These are phyloP conservation scores for Phenganax stokvisi DNA, from an alignment of 92 coral and sea anemone species.

Conservation along the genomic window DNA sequence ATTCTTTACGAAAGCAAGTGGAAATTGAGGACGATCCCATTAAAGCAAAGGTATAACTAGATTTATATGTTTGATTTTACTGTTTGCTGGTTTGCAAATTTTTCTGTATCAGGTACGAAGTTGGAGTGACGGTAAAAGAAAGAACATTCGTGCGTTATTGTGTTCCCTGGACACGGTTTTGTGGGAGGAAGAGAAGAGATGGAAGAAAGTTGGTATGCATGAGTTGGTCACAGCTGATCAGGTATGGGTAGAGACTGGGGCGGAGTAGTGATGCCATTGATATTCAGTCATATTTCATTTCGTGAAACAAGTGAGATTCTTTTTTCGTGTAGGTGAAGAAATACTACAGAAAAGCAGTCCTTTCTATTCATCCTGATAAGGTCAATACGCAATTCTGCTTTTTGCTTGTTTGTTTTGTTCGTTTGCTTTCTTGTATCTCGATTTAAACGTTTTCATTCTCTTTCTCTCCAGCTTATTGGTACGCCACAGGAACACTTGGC, in stretches of 20 bases:
- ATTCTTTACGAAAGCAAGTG: conserved; percentile 59
- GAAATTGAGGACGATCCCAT: conserved; percentile 74
- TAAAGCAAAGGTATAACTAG: conserved; percentile 65
- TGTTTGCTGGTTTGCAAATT: not conserved
- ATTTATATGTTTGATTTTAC: too few relatives aligned
- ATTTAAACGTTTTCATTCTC: not conserved
- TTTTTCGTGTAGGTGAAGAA: conserved; percentile 65
- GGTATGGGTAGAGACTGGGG: conserved; percentile 30
- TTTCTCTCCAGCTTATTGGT: conserved; percentile 61
- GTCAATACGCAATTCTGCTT: conserved; percentile 35
- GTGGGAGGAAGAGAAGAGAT: conserved; percentile 85
- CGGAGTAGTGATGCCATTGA: not conserved
- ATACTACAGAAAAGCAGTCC: conserved; percentile 74
- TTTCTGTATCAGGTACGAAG: conserved; percentile 58
- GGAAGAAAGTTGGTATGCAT: conserved; percentile 92
- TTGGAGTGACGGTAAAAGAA: conserved; percentile 87
- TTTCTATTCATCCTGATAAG: conserved; percentile 95
- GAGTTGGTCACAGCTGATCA: conserved; percentile 88
- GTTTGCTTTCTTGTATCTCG: not conserved
- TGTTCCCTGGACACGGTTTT: conserved; percentile 78
- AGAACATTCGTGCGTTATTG: conserved; percentile 84
- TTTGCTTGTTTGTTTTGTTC: not conserved
- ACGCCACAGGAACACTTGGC: conserved; percentile 81
- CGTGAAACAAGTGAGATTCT: not conserved
- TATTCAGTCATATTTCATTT: too few relatives aligned